Evolutionary conservation across 2,113 vertebrate genomes (phyloP).

Genomic region (Chaetops frenatus): DNA sequence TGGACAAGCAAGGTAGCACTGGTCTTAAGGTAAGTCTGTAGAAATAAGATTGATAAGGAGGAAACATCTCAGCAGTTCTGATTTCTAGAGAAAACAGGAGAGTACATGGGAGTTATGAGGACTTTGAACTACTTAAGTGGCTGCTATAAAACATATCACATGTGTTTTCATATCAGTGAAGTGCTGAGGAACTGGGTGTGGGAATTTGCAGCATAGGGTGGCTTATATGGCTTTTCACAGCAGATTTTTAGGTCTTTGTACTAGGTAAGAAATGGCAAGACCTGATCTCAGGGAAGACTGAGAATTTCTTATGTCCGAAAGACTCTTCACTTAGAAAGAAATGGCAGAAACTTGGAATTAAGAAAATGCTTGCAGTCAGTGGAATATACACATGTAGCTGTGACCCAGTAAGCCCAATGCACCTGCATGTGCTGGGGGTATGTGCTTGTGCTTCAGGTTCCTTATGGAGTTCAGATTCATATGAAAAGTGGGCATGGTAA

Average conservation of each 20-base stretch:
- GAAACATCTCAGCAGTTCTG: neutral
- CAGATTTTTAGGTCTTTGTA: neutral
- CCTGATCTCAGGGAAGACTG: neutral
- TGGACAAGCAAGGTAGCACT: neutral
- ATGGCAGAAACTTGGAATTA: neutral
- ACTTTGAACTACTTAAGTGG: neutral
- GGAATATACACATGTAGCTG: neutral
- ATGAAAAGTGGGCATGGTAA: neutral
- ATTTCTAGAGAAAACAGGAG: neutral
- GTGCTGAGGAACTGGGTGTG: neutral
- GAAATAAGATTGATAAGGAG: neutral
- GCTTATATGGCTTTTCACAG: neutral
- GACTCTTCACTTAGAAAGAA: neutral
- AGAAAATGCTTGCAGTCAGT: neutral
- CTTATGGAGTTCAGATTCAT: neutral
- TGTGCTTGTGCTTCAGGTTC: neutral
- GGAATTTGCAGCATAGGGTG: neutral
- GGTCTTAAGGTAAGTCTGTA: neutral
- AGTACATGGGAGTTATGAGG: neutral
- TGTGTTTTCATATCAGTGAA: neutral
- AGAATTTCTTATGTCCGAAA: neutral
- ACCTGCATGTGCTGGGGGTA: neutral
- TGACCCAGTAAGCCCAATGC: neutral
- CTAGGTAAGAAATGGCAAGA: neutral
- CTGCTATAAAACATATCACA: neutral